These are phyloP conservation scores for Brachionus koreanus DNA, from an alignment of 1,140 invertebrate genomes.

Conservation along the genomic window DNA sequence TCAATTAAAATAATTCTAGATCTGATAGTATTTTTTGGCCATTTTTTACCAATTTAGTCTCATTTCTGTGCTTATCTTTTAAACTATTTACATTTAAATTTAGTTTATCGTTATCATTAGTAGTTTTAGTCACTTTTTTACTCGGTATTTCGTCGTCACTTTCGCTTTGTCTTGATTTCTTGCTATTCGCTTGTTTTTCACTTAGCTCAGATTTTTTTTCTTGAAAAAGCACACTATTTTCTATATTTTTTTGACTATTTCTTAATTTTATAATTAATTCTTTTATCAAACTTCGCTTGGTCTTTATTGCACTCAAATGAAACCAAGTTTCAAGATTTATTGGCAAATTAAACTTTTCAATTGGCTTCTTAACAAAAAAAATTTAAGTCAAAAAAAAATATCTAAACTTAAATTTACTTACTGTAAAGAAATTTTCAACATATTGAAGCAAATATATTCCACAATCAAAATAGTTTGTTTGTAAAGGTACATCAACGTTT, in stretches of 20 bases:
- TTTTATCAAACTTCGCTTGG: constrained; percentile 3
- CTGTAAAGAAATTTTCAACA: constrained; percentile 84
- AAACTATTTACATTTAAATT: neutral
- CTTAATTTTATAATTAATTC: neutral
- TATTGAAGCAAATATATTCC: constrained; percentile 91
- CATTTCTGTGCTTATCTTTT: neutral
- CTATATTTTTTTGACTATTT: neutral
- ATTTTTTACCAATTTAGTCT: neutral
- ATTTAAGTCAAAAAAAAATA: neutral
- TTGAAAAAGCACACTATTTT: neutral
- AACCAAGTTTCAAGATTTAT: constrained; percentile 23
- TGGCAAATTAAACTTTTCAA: neutral
- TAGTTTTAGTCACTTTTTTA: neutral
- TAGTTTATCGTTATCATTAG: neutral
- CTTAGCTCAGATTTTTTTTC: neutral
- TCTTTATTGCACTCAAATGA: neutral
- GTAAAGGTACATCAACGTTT: constrained; percentile 84
- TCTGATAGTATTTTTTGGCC: neutral
- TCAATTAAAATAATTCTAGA: neutral
- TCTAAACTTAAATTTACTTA: constrained; percentile 48
- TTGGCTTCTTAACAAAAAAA: constrained; percentile 3
- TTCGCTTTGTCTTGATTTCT: neutral
- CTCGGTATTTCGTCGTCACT: neutral
- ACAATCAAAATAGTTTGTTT: constrained; percentile 93
- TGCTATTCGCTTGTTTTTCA: neutral